phyloP scores from a whole-genome alignment of 37 sponge, comb jelly and placozoan genomes.

The Dysidea cf. avara region DNA sequence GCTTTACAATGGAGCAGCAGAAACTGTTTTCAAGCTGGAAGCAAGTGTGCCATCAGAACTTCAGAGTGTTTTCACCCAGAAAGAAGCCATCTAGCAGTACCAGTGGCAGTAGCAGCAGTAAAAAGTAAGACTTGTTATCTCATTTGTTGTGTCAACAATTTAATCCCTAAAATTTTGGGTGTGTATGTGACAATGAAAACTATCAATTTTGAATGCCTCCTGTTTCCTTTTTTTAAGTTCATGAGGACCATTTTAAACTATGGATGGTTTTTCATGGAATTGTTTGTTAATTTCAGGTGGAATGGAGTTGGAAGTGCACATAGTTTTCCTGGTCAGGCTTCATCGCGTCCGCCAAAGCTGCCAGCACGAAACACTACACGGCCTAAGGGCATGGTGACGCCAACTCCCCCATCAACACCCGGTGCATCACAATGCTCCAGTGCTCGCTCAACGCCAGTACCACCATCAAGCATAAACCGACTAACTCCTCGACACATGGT shows the following conservation, averaged over 20 bases:
- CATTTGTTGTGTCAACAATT: background rate
- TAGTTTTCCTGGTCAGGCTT: no score
- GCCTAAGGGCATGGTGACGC: no score
- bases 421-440: conserved; percentile 2
- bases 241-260: no score
- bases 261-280: no score
- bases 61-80: conserved; percentile 45
- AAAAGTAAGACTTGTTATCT: background rate
- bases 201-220: conserved; percentile 1
- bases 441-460: background rate
- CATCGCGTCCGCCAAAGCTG: no score
- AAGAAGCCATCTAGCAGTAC: conserved; percentile 28
- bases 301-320: no score
- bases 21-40: conserved; percentile 76
- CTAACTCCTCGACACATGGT: no score
- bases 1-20: conserved; percentile 66
- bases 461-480: no score
- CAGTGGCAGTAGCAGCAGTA: conserved; percentile 34
- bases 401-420: no score
- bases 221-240: background rate
- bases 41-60: conserved; percentile 64
- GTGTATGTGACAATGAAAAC: background rate
- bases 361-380: no score
- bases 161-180: background rate
- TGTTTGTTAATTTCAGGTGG: no score